phyloP scores from a whole-genome alignment of 1,140 invertebrate species.

The Battus philenor region DNA sequence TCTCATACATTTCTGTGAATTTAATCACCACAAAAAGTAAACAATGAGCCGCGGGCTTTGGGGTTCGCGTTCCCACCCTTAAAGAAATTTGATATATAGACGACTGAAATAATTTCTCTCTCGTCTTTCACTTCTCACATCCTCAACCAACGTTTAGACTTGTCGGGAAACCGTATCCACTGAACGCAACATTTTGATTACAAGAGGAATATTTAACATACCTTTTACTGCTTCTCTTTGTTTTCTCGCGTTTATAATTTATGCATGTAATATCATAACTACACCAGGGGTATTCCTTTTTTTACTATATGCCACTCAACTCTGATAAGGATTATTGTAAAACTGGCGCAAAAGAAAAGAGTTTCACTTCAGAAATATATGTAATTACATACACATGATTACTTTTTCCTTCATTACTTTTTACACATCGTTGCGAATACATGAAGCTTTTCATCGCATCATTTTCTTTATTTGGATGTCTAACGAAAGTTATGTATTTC shows the following conservation, averaged over 20 bases:
- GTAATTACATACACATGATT: too few species aligned
- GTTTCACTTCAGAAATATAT: background rate
- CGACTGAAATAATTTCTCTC: slow-evolving; percentile 60
- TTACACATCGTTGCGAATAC: too few species aligned
- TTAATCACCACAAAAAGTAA: slow-evolving; percentile 21
- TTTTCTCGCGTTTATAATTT: slow-evolving; percentile 56
- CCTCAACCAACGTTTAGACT: slow-evolving; percentile 38
- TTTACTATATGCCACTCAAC: slow-evolving; percentile 17
- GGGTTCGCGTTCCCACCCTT: slow-evolving; percentile 23
- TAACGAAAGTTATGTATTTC: too few species aligned
- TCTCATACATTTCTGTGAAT: slow-evolving; percentile 12
- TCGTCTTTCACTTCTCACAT: slow-evolving; percentile 40
- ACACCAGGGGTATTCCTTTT: slow-evolving; percentile 26
- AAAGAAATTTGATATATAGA: slow-evolving; percentile 60
- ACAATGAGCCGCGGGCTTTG: slow-evolving; percentile 16
- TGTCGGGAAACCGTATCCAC: slow-evolving; percentile 66
- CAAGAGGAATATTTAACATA: slow-evolving; percentile 70
- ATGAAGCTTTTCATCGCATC: too few species aligned
- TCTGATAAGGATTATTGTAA: slow-evolving; percentile 8
- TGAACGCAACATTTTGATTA: slow-evolving; percentile 71
- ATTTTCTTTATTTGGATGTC: too few species aligned
- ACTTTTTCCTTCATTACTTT: too few species aligned
- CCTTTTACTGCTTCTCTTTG: slow-evolving; percentile 52
- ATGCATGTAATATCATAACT: slow-evolving; percentile 48
- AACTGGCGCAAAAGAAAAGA: slow-evolving; percentile 7